Percentiles rank a stretch among this genome's conserved stretches.
Conservation (phyloP, 2,113 vertebrate species). For the Tragelaphus scriptus region DNA sequence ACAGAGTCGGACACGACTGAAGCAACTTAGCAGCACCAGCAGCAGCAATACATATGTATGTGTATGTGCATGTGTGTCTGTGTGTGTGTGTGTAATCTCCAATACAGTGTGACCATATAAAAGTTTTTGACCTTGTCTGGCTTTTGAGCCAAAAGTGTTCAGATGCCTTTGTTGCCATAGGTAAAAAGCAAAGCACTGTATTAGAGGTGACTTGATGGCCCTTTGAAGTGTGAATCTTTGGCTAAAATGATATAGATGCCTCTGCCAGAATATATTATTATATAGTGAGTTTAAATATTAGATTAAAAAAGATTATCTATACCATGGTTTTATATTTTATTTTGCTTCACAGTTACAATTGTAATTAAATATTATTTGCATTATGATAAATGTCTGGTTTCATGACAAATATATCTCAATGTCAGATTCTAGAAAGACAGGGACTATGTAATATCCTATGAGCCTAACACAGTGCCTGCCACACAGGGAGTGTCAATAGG, state of each 20-base stretch:
- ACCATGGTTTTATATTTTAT: neutral
- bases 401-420: neutral
- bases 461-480: neutral
- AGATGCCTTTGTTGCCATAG: neutral
- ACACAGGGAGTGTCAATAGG: neutral
- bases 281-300: neutral
- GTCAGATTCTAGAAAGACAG: neutral
- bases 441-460: neutral
- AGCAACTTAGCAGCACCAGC: too few relatives aligned
- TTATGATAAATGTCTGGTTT: conserved; percentile 1
- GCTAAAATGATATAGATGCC: neutral
- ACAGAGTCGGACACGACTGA: too few relatives aligned
- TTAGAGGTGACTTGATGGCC: neutral
- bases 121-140: neutral
- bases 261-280: neutral
- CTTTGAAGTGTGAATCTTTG: neutral
- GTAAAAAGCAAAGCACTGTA: neutral
- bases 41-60: neutral
- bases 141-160: neutral
- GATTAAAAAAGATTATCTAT: neutral
- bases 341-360: neutral
- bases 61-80: rapidly evolving
- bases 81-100: neutral
- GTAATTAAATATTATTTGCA: neutral
- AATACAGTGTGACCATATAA: neutral